These are phyloP conservation scores for Gambusia yucatana DNA, from an alignment of 2,797 vertebrate genomes.

Conservation along the genomic window DNA sequence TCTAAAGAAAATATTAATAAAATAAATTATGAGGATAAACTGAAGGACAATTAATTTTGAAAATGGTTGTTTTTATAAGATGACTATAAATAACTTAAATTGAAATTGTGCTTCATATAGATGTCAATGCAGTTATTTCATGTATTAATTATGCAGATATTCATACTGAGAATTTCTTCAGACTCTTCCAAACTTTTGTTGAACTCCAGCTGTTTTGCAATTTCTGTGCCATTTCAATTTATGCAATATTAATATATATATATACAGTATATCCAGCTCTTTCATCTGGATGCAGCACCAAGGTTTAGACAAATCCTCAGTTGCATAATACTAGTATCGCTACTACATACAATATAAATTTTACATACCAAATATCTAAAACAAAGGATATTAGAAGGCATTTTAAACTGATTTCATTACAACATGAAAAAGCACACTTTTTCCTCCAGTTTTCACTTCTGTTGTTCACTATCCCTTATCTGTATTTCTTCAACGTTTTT, in stretches of 20 bases:
- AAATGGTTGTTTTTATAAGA: background rate
- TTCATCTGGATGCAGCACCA: background rate
- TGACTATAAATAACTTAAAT: background rate
- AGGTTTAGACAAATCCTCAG: background rate
- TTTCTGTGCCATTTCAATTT: background rate
- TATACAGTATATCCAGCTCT: background rate
- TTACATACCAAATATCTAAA: background rate
- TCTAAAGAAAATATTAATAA: background rate
- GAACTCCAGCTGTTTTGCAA: background rate
- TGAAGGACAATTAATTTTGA: background rate
- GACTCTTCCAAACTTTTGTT: background rate
- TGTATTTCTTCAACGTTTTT: background rate
- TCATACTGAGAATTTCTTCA: background rate
- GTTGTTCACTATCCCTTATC: background rate
- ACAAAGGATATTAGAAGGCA: background rate
- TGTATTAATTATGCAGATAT: background rate
- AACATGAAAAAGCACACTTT: background rate
- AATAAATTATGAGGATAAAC: background rate
- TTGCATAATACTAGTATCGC: background rate
- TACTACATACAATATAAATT: background rate
- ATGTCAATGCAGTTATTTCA: background rate
- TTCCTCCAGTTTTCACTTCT: background rate
- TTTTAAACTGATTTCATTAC: background rate
- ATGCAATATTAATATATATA: background rate
- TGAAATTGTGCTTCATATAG: background rate